Base-by-base conservation (phyloP, 2,797 vertebrate genomes). In the Rhincodon typus region DNA sequence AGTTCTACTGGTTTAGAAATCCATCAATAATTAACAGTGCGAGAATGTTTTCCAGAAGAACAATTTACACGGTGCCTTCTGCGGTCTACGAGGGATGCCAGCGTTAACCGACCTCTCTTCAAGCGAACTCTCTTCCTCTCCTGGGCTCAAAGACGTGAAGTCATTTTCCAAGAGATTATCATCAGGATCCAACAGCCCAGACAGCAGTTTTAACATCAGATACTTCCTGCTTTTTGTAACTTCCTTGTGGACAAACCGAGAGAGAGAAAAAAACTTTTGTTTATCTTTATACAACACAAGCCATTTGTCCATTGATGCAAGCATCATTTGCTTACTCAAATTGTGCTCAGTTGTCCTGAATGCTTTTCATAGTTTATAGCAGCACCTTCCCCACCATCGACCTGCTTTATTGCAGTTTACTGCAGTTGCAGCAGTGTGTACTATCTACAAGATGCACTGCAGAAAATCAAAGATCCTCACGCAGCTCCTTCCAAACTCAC, bases 31-130 rank as follows among this genome's bases (percentile, higher is more conserved):
- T 86, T 97, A 97, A 96, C 98, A 98, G 42, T 97, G 97, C 91
- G 97, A 98, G 96, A 98, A 98, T 25, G 97, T 98, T 96, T 98
- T 98, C 98, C 97, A 98, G 96, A 97, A 98, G 96, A 98, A 98
- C 95, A 97, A 97, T 95, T 97, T 98, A 96, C 97, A 98, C 21
- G 96, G 96, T 0, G 86, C 70, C 62, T 97, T 97, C 25, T 72
- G 94, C 0, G 97, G 97, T 70, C 88, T 95, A 46, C 10, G 84
- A 0, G 94, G 19, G 30, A 97, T 94, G 67, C 96, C 96, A 8
- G 57, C 96, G 0, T 94, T 94, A 66, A 96, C 95, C 0, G 94
- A 96, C 5, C 96, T 96, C 3, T 97, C 97, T 66, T 96, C 96
- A 42, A 96, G 82, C 57, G 94, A 97, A 69, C 95, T 72, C 10